Evolutionary conservation across 2,888 invertebrate genomes (phyloP).

Genomic region (Ichneumoninae sp.): DNA sequence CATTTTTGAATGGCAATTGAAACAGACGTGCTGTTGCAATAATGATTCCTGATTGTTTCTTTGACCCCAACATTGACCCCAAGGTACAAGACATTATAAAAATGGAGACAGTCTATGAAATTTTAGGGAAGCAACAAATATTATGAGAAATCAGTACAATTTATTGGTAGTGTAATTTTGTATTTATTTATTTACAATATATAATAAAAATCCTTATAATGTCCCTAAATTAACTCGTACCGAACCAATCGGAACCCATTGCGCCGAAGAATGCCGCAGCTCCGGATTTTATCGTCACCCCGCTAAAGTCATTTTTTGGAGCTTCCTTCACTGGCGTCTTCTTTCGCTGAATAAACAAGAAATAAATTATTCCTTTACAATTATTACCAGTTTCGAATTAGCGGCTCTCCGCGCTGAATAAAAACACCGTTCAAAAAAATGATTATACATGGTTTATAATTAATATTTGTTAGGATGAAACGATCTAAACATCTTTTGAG

Average conservation of each 20-base stretch:
- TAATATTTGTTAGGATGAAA: constrained; percentile 17
- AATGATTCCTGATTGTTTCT: neutral
- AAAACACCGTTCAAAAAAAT: neutral
- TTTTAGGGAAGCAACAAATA: neutral
- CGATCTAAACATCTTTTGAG: neutral
- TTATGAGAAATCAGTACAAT: neutral
- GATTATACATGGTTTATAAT: neutral
- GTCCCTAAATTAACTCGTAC: constrained; percentile 80
- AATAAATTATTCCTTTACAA: neutral
- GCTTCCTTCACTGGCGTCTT: constrained; percentile 83
- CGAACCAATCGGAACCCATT: constrained; percentile 94
- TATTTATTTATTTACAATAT: constrained; percentile 55
- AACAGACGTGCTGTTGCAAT: neutral
- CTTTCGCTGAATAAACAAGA: constrained; percentile 84
- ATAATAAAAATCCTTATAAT: constrained; percentile 43
- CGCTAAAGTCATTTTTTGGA: constrained; percentile 84
- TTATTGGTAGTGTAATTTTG: neutral
- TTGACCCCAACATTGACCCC: neutral
- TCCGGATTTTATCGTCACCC: constrained; percentile 87
- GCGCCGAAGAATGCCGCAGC: constrained; percentile 93
- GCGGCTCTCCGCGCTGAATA: neutral
- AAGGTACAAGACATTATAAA: neutral
- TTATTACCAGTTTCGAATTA: neutral
- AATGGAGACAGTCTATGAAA: neutral
- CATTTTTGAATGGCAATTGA: neutral